Percentiles rank a stretch among this genome's conserved stretches.
phyloP scores from a whole-genome alignment of 2,797 vertebrate genomes.

The Helarctos malayanus region DNA sequence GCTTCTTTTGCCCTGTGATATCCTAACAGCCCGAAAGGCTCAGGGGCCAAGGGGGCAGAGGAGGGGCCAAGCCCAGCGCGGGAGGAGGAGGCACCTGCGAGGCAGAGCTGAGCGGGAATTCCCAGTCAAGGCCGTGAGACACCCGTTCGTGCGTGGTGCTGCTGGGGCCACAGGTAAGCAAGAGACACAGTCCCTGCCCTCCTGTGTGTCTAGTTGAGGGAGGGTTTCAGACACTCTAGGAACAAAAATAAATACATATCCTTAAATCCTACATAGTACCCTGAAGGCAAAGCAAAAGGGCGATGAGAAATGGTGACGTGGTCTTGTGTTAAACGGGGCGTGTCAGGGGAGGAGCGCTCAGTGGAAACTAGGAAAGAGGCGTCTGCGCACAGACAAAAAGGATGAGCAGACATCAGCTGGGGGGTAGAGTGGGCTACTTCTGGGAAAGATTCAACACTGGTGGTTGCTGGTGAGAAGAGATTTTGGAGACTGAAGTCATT shows the following conservation, averaged over 20 bases:
- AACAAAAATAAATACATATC: background rate
- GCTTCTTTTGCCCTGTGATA: background rate
- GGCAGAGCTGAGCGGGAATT: background rate
- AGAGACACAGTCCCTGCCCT: background rate
- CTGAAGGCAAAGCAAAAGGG: background rate
- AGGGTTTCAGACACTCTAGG: background rate
- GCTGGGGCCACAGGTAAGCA: background rate
- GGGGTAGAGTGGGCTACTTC: background rate
- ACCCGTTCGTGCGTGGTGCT: background rate
- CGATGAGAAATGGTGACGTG: background rate
- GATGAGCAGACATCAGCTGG: background rate
- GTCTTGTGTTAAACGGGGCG: background rate
- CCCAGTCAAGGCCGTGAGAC: no score
- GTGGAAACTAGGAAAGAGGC: background rate
- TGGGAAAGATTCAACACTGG: background rate
- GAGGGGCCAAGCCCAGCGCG: no score
- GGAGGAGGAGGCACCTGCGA: background rate
- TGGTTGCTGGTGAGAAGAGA: background rate
- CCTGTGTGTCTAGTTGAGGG: background rate
- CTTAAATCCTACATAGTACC: background rate
- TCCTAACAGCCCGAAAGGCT: background rate
- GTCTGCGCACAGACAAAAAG: background rate
- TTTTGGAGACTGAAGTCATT: constrained; percentile 15
- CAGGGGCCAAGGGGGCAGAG: background rate
- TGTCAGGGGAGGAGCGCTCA: rapidly evolving